A percentile compares a stretch with the other conserved stretches of the same genome.
Evolutionary conservation across 1,140 invertebrate genomes (phyloP).

Genomic region (Diorhabda sublineata): DNA sequence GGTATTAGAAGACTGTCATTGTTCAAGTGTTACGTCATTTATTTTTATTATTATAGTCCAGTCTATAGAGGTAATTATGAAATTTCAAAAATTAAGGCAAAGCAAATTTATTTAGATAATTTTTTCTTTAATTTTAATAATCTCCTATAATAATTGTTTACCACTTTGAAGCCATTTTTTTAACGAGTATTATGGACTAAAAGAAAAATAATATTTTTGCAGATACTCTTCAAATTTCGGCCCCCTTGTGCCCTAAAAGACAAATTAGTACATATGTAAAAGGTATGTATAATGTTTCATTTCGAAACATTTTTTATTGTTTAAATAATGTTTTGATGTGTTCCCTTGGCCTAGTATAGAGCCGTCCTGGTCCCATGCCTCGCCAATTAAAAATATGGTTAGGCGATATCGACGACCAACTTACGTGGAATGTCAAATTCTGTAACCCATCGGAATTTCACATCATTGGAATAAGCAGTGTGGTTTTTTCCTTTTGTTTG

Average conservation of each 20-base stretch:
- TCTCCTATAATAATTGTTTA: no score
- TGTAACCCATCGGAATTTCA: slow-evolving; percentile 39
- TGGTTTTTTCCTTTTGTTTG: background rate
- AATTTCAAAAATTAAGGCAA: no score
- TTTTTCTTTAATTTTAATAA: no score
- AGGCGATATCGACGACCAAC: slow-evolving; percentile 40
- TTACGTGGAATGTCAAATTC: slow-evolving; percentile 44
- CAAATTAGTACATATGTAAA: slow-evolving; percentile 1
- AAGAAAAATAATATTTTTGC: no score
- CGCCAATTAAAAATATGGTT: slow-evolving; percentile 1
- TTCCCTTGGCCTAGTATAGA: slow-evolving; percentile 35
- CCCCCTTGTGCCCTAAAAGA: background rate
- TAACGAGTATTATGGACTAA: no score
- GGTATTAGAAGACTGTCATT: no score
- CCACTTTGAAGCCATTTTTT: no score
- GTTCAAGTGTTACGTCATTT: no score
- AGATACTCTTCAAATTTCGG: no score
- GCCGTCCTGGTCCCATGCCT: slow-evolving; percentile 45
- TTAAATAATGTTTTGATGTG: slow-evolving; percentile 24
- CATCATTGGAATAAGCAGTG: slow-evolving; percentile 43
- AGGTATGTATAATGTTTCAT: background rate
- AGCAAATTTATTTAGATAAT: no score
- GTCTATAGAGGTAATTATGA: no score
- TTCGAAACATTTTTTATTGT: background rate
- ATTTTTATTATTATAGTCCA: no score